Evolutionary conservation across 2,797 vertebrate species (phyloP).

Genomic region (Todus mexicanus): DNA sequence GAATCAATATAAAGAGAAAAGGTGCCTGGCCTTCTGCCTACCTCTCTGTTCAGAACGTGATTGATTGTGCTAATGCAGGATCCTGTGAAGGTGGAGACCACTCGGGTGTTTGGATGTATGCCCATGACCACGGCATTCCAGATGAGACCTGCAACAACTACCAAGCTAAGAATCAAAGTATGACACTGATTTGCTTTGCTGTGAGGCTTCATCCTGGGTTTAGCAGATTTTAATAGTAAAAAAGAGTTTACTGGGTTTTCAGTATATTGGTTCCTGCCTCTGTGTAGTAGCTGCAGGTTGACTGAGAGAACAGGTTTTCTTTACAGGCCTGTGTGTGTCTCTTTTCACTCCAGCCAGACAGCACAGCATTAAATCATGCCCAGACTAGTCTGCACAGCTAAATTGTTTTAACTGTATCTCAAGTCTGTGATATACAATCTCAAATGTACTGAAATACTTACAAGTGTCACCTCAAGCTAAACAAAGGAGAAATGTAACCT

Average conservation of each 20-base stretch:
- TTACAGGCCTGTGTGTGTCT: not conserved
- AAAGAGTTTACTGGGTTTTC: not conserved
- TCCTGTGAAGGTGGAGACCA: constrained; percentile 90
- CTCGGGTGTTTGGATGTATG: constrained; percentile 85
- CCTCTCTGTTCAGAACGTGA: constrained; percentile 91
- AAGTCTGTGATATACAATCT: not conserved
- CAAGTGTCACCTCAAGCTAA: not conserved
- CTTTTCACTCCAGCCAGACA: not conserved
- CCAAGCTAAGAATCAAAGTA: constrained; percentile 95
- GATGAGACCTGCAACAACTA: constrained; percentile 99
- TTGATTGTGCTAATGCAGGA: constrained; percentile 86
- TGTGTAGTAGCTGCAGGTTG: not conserved
- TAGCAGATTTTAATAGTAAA: not conserved
- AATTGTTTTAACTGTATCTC: constrained; percentile 1
- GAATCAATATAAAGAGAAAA: constrained; percentile 93
- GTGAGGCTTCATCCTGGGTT: not conserved
- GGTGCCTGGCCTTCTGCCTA: constrained; percentile 90
- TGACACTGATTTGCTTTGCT: not conserved
- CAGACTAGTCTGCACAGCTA: not conserved
- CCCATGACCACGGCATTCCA: constrained; percentile 86
- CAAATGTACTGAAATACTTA: not conserved
- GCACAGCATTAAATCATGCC: not conserved
- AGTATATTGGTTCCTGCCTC: not conserved
- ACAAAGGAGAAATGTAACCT: not conserved
- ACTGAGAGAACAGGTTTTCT: constrained; percentile 1